phyloP scores from a whole-genome alignment of 2,113 vertebrate species.

The Prionailurus bengalensis region DNA sequence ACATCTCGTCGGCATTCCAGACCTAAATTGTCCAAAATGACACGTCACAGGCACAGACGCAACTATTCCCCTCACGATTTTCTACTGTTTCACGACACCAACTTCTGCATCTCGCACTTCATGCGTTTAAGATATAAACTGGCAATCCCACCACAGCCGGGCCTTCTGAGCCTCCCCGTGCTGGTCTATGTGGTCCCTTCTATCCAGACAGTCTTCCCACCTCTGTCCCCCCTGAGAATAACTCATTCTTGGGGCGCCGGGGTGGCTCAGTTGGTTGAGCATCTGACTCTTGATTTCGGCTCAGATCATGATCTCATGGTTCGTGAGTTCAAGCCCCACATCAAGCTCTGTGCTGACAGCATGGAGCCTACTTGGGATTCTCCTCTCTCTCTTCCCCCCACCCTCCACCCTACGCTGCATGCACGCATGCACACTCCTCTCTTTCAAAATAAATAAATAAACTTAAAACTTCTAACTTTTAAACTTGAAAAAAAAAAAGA shows the following conservation, averaged over 20 bases:
- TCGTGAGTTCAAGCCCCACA: too few relatives aligned
- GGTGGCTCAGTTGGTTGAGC: too few relatives aligned
- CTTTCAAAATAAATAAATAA: too few relatives aligned
- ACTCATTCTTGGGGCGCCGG: neutral
- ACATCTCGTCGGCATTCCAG: neutral
- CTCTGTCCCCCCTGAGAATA: neutral
- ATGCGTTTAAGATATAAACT: neutral
- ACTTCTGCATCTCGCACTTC: neutral
- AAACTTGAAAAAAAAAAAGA: too few relatives aligned
- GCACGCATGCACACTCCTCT: too few relatives aligned
- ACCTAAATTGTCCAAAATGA: neutral
- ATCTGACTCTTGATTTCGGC: too few relatives aligned
- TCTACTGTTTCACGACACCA: accelerated
- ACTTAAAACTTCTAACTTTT: too few relatives aligned
- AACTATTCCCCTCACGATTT: neutral
- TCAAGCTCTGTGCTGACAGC: too few relatives aligned
- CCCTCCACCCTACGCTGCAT: too few relatives aligned
- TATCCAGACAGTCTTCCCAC: neutral
- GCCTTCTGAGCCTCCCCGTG: neutral
- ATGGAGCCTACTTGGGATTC: too few relatives aligned
- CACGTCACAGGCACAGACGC: neutral
- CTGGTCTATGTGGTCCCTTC: neutral
- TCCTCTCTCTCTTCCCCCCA: too few relatives aligned
- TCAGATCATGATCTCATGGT: too few relatives aligned
- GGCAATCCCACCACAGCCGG: neutral